phyloP scores from a whole-genome alignment of 2,888 invertebrate species.

The Clusia tigrina region DNA sequence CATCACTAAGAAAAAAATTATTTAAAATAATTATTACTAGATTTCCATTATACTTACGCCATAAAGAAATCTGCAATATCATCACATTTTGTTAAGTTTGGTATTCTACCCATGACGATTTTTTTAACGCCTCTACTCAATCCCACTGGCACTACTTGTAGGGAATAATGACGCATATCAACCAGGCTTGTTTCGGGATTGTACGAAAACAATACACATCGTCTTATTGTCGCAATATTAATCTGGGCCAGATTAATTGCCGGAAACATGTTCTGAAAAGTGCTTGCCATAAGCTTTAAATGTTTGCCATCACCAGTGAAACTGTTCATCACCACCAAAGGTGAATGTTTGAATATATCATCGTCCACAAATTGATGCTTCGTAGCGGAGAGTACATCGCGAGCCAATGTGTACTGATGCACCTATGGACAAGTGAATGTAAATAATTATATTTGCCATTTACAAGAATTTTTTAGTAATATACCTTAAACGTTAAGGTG shows the following conservation, averaged over 20 bases:
- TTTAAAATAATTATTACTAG: no score
- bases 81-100: constrained; percentile 79
- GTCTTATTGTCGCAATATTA: constrained; percentile 82
- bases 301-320: constrained; percentile 91
- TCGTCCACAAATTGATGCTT: constrained; percentile 86
- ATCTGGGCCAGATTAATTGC: constrained; percentile 92
- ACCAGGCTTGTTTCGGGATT: constrained; percentile 83
- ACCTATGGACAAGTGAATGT: constrained; percentile 64
- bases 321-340: constrained; percentile 88
- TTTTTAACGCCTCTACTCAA: constrained; percentile 91
- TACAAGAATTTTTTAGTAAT: neutral
- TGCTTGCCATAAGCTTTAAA: constrained; percentile 90
- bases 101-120: constrained; percentile 88
- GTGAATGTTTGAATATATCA: constrained; percentile 85
- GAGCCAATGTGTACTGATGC: constrained; percentile 79
- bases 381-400: constrained; percentile 86
- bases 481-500: constrained; percentile 86
- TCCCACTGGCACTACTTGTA: constrained; percentile 90
- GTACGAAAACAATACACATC: constrained; percentile 92
- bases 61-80: constrained; percentile 62
- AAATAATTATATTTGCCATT: neutral
- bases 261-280: constrained; percentile 99
- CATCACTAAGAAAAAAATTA: constrained; percentile 65
- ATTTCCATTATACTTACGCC: constrained; percentile 45
- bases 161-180: constrained; percentile 95